phyloP scores from a whole-genome alignment of 1,140 invertebrate species.

The Drosophila hydei region DNA sequence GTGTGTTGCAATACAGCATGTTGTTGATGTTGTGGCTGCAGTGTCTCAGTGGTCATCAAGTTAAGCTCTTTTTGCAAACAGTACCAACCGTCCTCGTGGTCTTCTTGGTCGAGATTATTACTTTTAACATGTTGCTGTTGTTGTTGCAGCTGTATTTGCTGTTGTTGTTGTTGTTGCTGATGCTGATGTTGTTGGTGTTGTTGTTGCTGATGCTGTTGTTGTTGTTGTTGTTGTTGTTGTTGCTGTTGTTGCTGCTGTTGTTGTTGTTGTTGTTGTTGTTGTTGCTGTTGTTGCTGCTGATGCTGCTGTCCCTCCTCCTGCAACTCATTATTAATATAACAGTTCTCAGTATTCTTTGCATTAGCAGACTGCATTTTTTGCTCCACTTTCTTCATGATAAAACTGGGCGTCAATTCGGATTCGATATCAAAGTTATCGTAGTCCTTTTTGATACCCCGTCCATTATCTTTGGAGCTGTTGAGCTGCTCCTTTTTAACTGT shows the following conservation, averaged over 20 bases:
- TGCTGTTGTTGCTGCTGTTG: slow-evolving; percentile 25
- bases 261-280: slow-evolving; percentile 32
- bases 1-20: slow-evolving; percentile 31
- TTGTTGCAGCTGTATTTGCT: not conserved
- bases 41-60: slow-evolving; percentile 65
- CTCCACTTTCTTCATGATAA: slow-evolving; percentile 82
- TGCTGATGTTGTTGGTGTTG: slow-evolving; percentile 14
- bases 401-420: slow-evolving; percentile 78
- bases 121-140: slow-evolving; percentile 55
- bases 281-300: slow-evolving; percentile 29
- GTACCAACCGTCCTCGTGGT: slow-evolving; percentile 87
- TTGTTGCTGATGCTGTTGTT: slow-evolving; percentile 34
- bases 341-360: slow-evolving; percentile 28
- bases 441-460: slow-evolving; percentile 70
- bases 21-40: slow-evolving; percentile 41
- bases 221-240: slow-evolving; percentile 15
- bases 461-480: slow-evolving; percentile 33
- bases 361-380: slow-evolving; percentile 51
- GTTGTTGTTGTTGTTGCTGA: slow-evolving; percentile 8
- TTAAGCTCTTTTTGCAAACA: slow-evolving; percentile 88
- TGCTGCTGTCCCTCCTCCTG: slow-evolving; percentile 42
- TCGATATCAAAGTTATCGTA: slow-evolving; percentile 83
- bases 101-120: slow-evolving; percentile 47
- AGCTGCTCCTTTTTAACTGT: slow-evolving; percentile 47
- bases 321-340: slow-evolving; percentile 31